Evolutionary conservation across 2,797 vertebrate species (phyloP).

Genomic region (Epinephelus malabaricus): DNA sequence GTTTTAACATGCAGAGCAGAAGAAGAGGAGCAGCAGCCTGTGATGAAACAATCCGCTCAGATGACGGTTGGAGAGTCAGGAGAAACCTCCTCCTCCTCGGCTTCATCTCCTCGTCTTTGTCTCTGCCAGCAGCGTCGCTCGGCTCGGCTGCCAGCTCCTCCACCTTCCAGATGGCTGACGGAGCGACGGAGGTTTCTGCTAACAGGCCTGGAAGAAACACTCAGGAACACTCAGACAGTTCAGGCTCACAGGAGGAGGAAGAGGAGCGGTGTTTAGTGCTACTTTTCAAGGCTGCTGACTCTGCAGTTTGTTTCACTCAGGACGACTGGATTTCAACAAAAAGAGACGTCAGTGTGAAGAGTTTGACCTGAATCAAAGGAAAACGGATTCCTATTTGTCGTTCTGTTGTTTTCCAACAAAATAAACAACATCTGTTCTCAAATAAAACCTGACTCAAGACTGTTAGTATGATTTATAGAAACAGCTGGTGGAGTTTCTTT

Average conservation of each 20-base stretch:
- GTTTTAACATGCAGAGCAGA: constrained; percentile 17
- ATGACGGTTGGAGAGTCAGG: constrained; percentile 8
- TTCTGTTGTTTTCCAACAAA: too few species aligned
- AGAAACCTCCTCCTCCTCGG: constrained; percentile 25
- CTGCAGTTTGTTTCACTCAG: too few species aligned
- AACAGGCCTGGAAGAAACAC: constrained; percentile 4
- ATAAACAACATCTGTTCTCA: too few species aligned
- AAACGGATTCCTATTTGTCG: too few species aligned
- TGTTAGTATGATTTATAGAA: too few species aligned
- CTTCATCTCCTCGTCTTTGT: constrained; percentile 19
- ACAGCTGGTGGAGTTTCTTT: too few species aligned
- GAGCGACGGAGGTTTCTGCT: constrained; percentile 9
- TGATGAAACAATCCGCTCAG: constrained; percentile 54
- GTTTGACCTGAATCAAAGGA: too few species aligned
- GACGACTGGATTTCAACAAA: too few species aligned
- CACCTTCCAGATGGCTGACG: constrained; percentile 50
- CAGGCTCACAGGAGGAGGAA: neutral
- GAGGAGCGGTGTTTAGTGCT: too few species aligned
- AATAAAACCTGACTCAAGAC: too few species aligned
- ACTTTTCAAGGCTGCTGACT: too few species aligned
- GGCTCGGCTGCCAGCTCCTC: constrained; percentile 37
- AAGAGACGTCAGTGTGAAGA: too few species aligned
- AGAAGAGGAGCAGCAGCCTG: constrained; percentile 18
- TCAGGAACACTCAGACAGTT: neutral
- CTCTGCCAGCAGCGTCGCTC: constrained; percentile 44